Base-by-base conservation (phyloP, 2,888 invertebrate genomes). In the Eristalis arbustorum region DNA sequence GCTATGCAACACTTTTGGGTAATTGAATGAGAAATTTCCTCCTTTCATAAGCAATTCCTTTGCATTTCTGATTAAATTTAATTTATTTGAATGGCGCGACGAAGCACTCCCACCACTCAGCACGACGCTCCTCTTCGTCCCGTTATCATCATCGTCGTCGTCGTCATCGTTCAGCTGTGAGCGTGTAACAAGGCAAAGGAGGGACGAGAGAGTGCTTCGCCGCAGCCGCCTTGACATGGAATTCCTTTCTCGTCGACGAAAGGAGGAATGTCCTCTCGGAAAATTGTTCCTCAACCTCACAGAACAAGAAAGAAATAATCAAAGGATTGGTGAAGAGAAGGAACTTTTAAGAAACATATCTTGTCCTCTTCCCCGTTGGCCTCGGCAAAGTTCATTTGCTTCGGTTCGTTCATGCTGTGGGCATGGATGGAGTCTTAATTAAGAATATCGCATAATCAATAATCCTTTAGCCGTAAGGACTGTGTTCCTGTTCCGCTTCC, bases 61-160 rank as follows among this genome's bases (percentile, higher is more conserved):
- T 81, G 85, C 85, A 85, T 81, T 77, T 74, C 71, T 85, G 77
- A 81, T 85, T 69, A 82, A 85, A 85, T 85, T 85, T 77, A 77
- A 85, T 85, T 85, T 73, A 82, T 85, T 85, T 81, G 66, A 85
- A 85, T 74, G 66, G 69, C 82, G 82, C 77, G 77, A 81, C 77
- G 77, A 81, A 77, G 64, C 66, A 82, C 59, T 59, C 64, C 71
- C 71, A 28, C 40, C 22, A 0, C 37, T 69, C n/a, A 31, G 31
- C 22, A 23, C 22, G 8, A 22, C 31, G 42, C 22, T 71, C 71
- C 23, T 66, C 23, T n/a, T 66, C 23, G 14, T 40, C 34, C 42
- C 31, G 8, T 37, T 18, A 37, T 31, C 28, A 22, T 40, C 31
- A 67, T 62, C 31, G 31, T 31, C 63, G 49, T 11, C n/a, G 18